phyloP scores from a whole-genome alignment of 2,113 vertebrate species.

The Megaptera novaeangliae region DNA sequence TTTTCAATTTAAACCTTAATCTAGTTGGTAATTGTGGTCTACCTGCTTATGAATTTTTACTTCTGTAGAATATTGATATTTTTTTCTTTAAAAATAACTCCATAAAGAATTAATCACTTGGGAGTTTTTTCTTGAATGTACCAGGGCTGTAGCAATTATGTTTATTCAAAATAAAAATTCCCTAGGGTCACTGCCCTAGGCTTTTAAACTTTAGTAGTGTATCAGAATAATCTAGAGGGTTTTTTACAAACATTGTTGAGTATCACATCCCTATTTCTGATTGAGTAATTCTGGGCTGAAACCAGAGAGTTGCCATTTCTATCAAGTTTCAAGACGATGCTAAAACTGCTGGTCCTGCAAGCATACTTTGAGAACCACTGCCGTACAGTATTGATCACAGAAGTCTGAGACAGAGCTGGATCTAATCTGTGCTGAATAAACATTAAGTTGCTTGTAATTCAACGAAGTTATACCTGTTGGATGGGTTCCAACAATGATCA shows the following conservation, averaged over 20 bases:
- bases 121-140: not conserved
- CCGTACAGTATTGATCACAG: not conserved
- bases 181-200: not conserved
- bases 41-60: not conserved
- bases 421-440: not conserved
- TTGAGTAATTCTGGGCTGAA: not conserved
- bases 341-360: not conserved
- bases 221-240: not conserved
- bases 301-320: not conserved
- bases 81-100: not conserved
- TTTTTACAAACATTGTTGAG: slow-evolving; percentile 6
- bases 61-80: not conserved
- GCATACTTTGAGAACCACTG: not conserved
- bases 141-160: not conserved
- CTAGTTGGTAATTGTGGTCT: not conserved
- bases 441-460: not conserved
- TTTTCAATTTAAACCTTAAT: not conserved
- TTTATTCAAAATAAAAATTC: slow-evolving; percentile 23
- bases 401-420: not conserved
- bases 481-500: not conserved
- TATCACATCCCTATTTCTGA: not conserved
- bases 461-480: not conserved
- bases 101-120: not conserved
- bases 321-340: not conserved
- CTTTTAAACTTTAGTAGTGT: not conserved